Evolutionary conservation across 2,113 vertebrate species (phyloP).

Genomic region (Drymodes brunneopygia): DNA sequence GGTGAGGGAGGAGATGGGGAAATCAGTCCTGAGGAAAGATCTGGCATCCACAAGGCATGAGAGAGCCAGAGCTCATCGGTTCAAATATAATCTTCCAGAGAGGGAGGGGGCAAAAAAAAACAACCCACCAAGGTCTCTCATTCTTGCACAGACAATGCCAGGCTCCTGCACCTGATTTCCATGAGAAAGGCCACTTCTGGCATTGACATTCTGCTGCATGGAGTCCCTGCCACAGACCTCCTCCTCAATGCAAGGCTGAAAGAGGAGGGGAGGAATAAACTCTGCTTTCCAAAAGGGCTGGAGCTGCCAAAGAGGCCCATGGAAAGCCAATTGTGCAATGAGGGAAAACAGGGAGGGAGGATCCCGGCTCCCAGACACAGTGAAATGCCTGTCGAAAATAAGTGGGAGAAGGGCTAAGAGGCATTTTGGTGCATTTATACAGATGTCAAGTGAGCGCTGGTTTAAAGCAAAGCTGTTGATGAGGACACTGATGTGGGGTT

Average conservation of each 20-base stretch:
- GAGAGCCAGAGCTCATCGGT: not conserved
- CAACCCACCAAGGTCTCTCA: not conserved
- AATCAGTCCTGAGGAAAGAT: not conserved
- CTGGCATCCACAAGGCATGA: not conserved
- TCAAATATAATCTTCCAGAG: not conserved
- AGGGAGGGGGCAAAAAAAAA: not conserved
- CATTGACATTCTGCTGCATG: not conserved
- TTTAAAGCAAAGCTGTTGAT: not conserved
- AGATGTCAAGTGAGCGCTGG: accelerated
- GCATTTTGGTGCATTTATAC: not conserved
- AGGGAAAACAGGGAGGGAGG: not conserved
- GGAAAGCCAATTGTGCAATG: constrained; percentile 17
- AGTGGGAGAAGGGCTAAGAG: not conserved
- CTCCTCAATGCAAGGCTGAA: not conserved
- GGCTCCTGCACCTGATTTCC: not conserved
- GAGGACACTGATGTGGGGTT: not conserved
- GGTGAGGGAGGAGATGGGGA: constrained; percentile 1
- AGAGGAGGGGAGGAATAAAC: constrained; percentile 5
- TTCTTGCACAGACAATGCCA: not conserved
- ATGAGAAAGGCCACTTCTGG: constrained; percentile 32
- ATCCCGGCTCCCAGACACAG: not conserved
- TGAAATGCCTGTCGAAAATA: not conserved
- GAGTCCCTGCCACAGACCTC: not conserved
- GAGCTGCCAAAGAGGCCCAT: not conserved
- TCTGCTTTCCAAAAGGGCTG: not conserved